These are phyloP conservation scores for Tyrannus savana DNA, from an alignment of 2,113 vertebrate species.

Conservation along the genomic window DNA sequence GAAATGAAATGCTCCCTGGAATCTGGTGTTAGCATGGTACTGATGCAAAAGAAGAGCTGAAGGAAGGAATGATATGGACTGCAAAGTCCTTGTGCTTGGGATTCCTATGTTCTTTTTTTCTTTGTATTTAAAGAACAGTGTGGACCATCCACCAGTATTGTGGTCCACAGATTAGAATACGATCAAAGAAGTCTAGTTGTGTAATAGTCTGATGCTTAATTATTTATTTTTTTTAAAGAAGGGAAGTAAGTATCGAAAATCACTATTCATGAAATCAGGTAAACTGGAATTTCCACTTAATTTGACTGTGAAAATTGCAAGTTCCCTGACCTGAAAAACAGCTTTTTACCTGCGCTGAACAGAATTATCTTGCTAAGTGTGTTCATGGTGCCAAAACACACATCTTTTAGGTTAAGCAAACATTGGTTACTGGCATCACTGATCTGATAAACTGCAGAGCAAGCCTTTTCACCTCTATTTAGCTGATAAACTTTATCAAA, in stretches of 20 bases:
- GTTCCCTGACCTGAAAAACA: constrained; percentile 46
- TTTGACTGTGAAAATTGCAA: constrained; percentile 26
- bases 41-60: background rate
- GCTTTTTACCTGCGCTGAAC: constrained; percentile 31
- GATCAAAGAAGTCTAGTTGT: background rate
- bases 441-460: constrained; percentile 61
- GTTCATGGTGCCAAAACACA: constrained; percentile 56
- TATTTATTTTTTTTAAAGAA: background rate
- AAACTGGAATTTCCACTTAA: constrained; percentile 37
- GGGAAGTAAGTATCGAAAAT: background rate
- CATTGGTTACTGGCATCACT: constrained; percentile 48
- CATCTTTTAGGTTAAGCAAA: constrained; percentile 76
- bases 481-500: constrained; percentile 60
- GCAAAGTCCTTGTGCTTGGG: background rate
- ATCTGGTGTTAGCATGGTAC: background rate
- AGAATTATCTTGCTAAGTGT: constrained; percentile 39
- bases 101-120: background rate
- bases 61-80: background rate
- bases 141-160: background rate
- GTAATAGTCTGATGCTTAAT: background rate
- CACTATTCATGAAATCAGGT: background rate
- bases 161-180: background rate
- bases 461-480: constrained; percentile 74
- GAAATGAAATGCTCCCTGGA: background rate
- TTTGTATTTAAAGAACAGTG: background rate